Evolutionary conservation across 2,888 invertebrate genomes (phyloP).

Genomic region (Limnephilus lunatus): DNA sequence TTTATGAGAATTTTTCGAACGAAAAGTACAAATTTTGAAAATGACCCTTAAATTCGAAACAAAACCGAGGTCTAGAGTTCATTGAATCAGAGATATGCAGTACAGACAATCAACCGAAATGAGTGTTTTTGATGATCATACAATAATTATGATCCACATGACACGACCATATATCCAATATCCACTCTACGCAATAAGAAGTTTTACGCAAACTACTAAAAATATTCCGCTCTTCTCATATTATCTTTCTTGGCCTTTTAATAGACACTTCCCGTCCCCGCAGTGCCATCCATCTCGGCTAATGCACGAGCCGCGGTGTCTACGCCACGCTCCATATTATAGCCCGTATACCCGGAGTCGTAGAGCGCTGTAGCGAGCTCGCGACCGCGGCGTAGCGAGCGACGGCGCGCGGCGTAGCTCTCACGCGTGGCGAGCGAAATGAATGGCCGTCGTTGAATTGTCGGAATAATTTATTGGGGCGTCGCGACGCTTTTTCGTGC

Average conservation of each 20-base stretch:
- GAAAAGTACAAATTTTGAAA: too few species aligned
- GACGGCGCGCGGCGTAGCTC: background rate
- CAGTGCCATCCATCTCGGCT: background rate
- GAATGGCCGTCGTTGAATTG: slow-evolving; percentile 51
- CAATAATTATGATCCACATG: background rate
- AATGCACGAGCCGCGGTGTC: slow-evolving; percentile 3
- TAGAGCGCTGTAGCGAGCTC: background rate
- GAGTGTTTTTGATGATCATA: background rate
- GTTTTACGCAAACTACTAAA: background rate
- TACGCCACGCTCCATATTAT: background rate
- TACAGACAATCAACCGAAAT: too few species aligned
- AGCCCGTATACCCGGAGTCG: background rate
- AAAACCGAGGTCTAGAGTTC: too few species aligned
- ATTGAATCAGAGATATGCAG: too few species aligned
- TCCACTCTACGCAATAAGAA: background rate
- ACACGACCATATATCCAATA: background rate
- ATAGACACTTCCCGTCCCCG: background rate
- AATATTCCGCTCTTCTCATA: background rate
- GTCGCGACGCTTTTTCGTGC: slow-evolving; percentile 50
- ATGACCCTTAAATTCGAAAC: too few species aligned
- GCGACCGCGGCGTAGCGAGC: background rate
- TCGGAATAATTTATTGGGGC: slow-evolving; percentile 58
- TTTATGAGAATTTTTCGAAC: too few species aligned
- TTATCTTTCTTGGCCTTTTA: slow-evolving; percentile 2
- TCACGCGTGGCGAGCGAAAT: slow-evolving; percentile 23